Conservation (phyloP, 2,797 vertebrate genomes). For the Syndactyla subalaris region DNA sequence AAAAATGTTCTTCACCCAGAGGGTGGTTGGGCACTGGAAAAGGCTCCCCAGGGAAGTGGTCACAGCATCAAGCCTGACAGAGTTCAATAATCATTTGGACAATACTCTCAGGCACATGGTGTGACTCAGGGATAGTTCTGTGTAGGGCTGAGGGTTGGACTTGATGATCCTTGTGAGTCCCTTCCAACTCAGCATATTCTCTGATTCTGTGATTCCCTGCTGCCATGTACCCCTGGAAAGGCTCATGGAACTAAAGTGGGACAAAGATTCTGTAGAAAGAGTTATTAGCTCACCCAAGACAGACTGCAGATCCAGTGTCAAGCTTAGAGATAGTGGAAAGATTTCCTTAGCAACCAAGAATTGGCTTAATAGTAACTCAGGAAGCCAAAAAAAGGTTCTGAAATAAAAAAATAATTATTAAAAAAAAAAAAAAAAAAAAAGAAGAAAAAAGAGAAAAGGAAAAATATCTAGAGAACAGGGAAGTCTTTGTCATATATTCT, state of each 20-base stretch:
- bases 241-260: background rate
- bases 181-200: background rate
- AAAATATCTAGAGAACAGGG: background rate
- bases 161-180: background rate
- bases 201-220: background rate
- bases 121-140: background rate
- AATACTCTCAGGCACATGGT: background rate
- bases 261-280: background rate
- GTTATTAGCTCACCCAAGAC: background rate
- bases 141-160: background rate
- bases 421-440: background rate
- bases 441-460: background rate
- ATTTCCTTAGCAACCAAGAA: background rate
- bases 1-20: background rate
- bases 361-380: background rate
- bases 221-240: background rate
- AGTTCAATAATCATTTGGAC: background rate
- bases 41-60: background rate
- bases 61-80: background rate
- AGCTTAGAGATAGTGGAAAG: background rate
- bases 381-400: background rate
- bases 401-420: background rate
- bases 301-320: accelerated
- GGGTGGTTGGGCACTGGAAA: background rate
- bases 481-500: background rate